Evolutionary conservation across 2,113 vertebrate genomes (phyloP), one percentile per base, ranked within the genome.

Genomic region (Anoplopoma fimbria): DNA sequence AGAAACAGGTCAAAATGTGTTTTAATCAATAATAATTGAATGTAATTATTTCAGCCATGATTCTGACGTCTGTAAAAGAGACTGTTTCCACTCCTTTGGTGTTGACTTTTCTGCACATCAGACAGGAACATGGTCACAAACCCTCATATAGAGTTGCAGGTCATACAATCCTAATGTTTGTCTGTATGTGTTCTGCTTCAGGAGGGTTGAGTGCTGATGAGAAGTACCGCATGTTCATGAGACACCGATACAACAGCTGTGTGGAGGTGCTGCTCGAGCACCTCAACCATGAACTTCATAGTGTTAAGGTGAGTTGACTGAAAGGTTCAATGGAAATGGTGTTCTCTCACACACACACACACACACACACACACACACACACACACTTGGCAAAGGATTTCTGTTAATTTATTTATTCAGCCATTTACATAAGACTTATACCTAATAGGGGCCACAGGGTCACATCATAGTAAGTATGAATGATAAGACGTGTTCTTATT

Each of bases 141-240:
- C 12, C 49, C 23, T 51, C 29, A 31, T 47, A 17, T 47, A 1
- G 17, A 17, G 31, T 17, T 73, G 13, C 12, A 5, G 33, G 34
- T 45, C 4, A 23, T 5, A 12, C 21, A 15, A 27, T 27, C 47
- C 13, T 49, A 15, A 5, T 47, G 6, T 36, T 12, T 55, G 27
- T 62, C 4, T 55, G 17, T 82, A 10, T 62, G 0, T 23, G 51
- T 81, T 34, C 0, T 69, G 14, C 1, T 64, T 0, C 84, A 98
- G 97, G 87, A 6, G 67, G 1, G 1, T 51, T 5, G 62, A 93
- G 93, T 45, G 96, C 96, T 0, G 90, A 95, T 6, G 94, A 96
- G 1, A 99, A 97, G 61, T 99, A 98, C 84, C 93, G 68, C 58
- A 91, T 97, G 0, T 99, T 98, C 95, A 96, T 99, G 95, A 92